Base-by-base conservation (phyloP, 2,888 invertebrate species). In the Entomobrya proxima region DNA sequence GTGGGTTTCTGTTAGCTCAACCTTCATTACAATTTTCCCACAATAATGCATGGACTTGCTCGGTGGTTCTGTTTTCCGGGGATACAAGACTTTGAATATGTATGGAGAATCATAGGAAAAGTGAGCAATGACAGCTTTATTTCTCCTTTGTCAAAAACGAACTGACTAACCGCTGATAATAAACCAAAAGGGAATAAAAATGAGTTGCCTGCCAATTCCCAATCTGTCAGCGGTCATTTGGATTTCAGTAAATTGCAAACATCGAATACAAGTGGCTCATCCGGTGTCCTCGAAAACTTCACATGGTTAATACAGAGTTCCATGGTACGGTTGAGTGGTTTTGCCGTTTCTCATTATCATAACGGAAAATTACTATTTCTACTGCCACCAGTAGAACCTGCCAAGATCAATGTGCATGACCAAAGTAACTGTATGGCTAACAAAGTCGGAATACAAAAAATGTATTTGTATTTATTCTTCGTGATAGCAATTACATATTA, bases 321-420 rank as follows among this genome's bases (percentile, higher is more conserved):
- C 9, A 40, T 72, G n/a, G 24, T 30, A 47, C 47, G 47, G 44
- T 27, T 47, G 47, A 72, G 47, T 13, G 44, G 47, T 44, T 72
- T 27, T 47, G 47, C 47, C 44, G 69, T 72, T 47, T 72, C 27
- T 47, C 21, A 72, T 72, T 72, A 44, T 72, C 69, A 18, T 27
- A 47, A 47, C 69, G 27, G 11, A 27, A 47, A 72, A 44, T 2
- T 44, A 47, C 21, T 72, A 24, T 13, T 55, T 55, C n/a, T n/a
- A n/a, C n/a, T n/a, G n/a, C n/a, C n/a, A n/a, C n/a, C n/a, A n/a
- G n/a, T n/a, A n/a, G n/a, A n/a, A n/a, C n/a, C n/a, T n/a, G n/a
- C n/a, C n/a, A n/a, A n/a, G n/a, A n/a, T n/a, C n/a, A n/a, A n/a
- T n/a, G n/a, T n/a, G n/a, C n/a, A n/a, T n/a, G n/a, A n/a, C n/a